Evolutionary conservation across 2,888 invertebrate species (phyloP).

Genomic region (Hirtodrosophila confusa): DNA sequence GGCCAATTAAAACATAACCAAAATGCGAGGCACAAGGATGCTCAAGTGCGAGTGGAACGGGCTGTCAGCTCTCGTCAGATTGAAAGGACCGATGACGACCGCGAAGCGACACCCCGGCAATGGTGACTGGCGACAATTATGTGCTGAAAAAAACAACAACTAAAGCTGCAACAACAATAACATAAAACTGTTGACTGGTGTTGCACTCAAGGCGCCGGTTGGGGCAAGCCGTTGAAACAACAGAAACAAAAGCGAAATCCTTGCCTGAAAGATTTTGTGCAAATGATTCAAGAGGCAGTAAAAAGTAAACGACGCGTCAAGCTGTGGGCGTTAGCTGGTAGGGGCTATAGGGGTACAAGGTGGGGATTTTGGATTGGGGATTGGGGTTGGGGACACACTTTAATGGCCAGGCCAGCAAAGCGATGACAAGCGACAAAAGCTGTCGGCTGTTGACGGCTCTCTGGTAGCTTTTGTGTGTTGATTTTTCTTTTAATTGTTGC

Average conservation of each 20-base stretch:
- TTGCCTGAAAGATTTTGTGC: conserved; percentile 71
- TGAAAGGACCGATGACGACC: conserved; percentile 30
- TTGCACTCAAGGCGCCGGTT: conserved; percentile 38
- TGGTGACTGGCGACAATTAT: conserved; percentile 35
- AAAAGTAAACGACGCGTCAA: conserved; percentile 55
- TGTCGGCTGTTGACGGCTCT: conserved; percentile 58
- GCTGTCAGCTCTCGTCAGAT: background rate
- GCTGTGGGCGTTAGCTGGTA: conserved; percentile 2
- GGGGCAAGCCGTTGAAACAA: conserved; percentile 1
- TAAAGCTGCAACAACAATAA: conserved; percentile 7
- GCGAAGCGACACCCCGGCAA: conserved; percentile 54
- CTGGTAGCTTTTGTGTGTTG: conserved; percentile 79
- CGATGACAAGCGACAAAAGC: conserved; percentile 65
- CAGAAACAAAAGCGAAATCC: conserved; percentile 44
- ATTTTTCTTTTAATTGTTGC: conserved; percentile 84
- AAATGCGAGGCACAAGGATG: conserved; percentile 73
- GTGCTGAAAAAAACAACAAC: conserved; percentile 24
- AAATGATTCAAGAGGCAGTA: conserved; percentile 71
- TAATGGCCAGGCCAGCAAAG: conserved; percentile 48
- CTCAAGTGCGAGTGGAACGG: conserved; percentile 16
- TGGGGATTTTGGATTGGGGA: conserved; percentile 10
- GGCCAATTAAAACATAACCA: conserved; percentile 84
- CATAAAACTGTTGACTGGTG: conserved; percentile 26
- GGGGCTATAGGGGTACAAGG: background rate
- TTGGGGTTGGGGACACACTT: conserved; percentile 16